These are phyloP conservation scores for Miltochrista miniata DNA, from an alignment of 2,888 invertebrate genomes.

Conservation along the genomic window DNA sequence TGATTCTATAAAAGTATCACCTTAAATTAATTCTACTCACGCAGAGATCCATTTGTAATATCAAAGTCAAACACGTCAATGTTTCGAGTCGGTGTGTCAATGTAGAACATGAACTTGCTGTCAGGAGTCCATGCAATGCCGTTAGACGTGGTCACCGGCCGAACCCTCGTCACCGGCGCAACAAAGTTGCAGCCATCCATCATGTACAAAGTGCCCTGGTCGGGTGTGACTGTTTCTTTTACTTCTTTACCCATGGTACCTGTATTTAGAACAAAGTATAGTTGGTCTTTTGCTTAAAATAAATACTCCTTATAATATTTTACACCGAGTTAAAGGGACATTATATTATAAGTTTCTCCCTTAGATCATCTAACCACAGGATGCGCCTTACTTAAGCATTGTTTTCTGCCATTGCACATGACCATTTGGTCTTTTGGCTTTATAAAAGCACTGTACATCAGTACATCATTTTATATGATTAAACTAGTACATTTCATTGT, in stretches of 20 bases:
- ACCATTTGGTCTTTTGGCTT: no score
- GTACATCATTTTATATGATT: no score
- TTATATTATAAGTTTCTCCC: no score
- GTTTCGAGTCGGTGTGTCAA: conserved; percentile 87
- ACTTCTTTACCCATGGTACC: conserved; percentile 87
- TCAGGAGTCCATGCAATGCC: conserved; percentile 90
- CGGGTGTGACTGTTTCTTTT: conserved; percentile 64
- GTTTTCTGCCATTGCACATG: no score
- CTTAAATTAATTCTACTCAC: conserved; percentile 67
- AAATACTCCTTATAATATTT: no score
- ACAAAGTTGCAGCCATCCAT: conserved; percentile 68
- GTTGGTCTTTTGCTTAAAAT: no score
- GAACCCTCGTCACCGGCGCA: conserved; percentile 58
- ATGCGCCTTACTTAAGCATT: no score
- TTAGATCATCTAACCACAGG: no score
- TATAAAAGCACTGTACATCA: no score
- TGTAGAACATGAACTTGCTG: conserved; percentile 89
- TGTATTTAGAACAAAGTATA: conserved; percentile 37
- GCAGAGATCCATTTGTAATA: conserved; percentile 78
- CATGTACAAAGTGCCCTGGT: conserved; percentile 84
- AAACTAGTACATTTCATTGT: no score
- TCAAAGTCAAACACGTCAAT: conserved; percentile 89
- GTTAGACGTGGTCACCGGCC: conserved; percentile 88
- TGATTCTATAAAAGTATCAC: background rate
- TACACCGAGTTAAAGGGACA: no score